A percentile compares a stretch with the other conserved stretches of the same genome.
These are phyloP conservation scores for Nothocercus nigrocapillus DNA, from an alignment of 2,113 vertebrate species.

Conservation along the genomic window DNA sequence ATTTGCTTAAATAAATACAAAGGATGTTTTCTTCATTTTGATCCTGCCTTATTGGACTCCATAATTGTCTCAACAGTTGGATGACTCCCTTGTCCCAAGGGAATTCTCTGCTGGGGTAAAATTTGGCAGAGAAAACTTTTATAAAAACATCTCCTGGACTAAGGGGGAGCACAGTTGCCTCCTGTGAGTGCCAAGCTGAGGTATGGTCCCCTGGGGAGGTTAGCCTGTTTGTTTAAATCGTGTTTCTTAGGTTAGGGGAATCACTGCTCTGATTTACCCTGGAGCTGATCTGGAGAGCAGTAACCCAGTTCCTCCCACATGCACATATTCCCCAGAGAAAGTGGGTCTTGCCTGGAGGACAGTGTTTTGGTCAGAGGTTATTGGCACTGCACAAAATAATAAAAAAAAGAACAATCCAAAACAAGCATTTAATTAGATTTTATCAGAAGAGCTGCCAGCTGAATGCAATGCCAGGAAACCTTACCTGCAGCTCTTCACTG, in stretches of 20 bases:
- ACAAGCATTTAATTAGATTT: conserved; percentile 50
- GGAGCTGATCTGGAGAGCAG: conserved; percentile 8
- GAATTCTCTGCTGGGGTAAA: conserved; percentile 2
- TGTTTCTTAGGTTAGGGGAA: conserved; percentile 1
- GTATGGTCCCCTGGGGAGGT: neutral
- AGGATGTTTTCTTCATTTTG: conserved; percentile 19
- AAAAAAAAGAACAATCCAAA: neutral
- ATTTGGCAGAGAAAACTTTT: neutral
- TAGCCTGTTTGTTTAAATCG: conserved; percentile 7
- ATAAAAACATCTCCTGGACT: conserved; percentile 21
- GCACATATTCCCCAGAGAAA: neutral
- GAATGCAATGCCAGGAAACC: conserved; percentile 36
- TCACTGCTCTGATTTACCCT: conserved; percentile 4
- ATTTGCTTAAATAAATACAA: conserved; percentile 29
- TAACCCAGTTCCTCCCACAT: conserved; percentile 23
- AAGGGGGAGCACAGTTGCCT: neutral
- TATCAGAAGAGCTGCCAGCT: conserved; percentile 42
- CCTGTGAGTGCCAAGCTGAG: conserved; percentile 14
- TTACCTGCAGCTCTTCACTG: conserved; percentile 39
- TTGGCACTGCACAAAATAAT: neutral
- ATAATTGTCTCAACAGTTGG: neutral
- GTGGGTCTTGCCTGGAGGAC: neutral
- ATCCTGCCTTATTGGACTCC: neutral
- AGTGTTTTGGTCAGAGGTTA: conserved; percentile 26
- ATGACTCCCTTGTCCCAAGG: neutral